phyloP scores from a whole-genome alignment of 2,113 vertebrate genomes.

The Mobula hypostoma region DNA sequence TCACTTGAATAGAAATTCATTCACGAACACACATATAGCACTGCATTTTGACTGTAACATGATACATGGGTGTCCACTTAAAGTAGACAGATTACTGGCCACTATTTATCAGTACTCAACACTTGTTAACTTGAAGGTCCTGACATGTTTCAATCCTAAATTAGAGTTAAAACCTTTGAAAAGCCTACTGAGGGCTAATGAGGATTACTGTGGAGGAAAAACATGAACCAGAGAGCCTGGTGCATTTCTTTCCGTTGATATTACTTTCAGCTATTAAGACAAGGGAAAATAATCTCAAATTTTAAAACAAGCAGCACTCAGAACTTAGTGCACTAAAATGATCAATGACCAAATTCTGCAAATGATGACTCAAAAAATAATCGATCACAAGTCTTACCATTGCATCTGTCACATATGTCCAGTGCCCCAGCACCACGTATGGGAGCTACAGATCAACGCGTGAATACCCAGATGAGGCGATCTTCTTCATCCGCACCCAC shows the following conservation, averaged over 20 bases:
- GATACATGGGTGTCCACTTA: background rate
- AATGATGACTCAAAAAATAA: background rate
- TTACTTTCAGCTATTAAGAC: no score
- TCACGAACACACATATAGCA: background rate
- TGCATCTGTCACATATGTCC: background rate
- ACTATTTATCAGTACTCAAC: background rate
- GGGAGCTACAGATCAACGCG: constrained; percentile 65
- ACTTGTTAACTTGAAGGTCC: background rate
- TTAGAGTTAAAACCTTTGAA: background rate
- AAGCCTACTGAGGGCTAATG: background rate
- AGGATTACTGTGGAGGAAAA: background rate
- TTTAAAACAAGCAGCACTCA: background rate
- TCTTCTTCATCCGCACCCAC: constrained; percentile 71
- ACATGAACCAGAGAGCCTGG: background rate
- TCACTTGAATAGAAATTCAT: background rate
- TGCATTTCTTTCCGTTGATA: background rate
- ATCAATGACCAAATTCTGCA: no score
- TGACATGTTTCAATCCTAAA: background rate
- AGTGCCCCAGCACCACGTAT: constrained; percentile 71
- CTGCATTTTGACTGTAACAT: background rate
- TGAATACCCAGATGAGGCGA: constrained; percentile 68
- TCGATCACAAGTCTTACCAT: background rate
- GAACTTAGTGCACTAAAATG: background rate
- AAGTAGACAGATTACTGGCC: background rate
- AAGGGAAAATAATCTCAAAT: background rate